phyloP scores from a whole-genome alignment of 2,797 vertebrate genomes.

The Mormyrus proboscirostris region DNA sequence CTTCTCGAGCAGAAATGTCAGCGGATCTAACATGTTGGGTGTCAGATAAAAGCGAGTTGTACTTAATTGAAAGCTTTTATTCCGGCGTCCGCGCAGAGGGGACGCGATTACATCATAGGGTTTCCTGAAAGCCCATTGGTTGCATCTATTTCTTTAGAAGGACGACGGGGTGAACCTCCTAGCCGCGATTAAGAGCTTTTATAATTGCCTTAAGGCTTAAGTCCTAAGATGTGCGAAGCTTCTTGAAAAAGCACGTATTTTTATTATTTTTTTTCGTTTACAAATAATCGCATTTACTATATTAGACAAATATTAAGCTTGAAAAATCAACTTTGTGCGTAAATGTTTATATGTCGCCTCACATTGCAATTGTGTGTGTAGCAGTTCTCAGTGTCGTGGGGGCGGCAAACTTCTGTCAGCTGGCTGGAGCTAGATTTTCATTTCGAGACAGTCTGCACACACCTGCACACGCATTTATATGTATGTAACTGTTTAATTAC shows the following conservation, averaged over 20 bases:
- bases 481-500: neutral
- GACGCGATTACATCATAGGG: constrained; percentile 31
- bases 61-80: constrained; percentile 23
- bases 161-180: neutral
- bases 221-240: neutral
- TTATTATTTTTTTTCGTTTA: neutral
- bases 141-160: neutral
- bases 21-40: constrained; percentile 63
- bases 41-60: neutral
- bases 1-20: constrained; percentile 67
- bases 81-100: constrained; percentile 22
- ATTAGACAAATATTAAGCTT: neutral
- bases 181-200: neutral
- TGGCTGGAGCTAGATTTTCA: neutral
- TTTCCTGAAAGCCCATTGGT: constrained; percentile 33
- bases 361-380: neutral
- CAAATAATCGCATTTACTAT: neutral
- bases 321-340: neutral
- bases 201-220: neutral
- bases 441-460: neutral
- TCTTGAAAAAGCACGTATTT: neutral
- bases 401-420: neutral
- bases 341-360: neutral
- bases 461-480: neutral
- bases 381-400: neutral